Conservation (phyloP, 2,113 vertebrate genomes). For the Natator depressus region DNA sequence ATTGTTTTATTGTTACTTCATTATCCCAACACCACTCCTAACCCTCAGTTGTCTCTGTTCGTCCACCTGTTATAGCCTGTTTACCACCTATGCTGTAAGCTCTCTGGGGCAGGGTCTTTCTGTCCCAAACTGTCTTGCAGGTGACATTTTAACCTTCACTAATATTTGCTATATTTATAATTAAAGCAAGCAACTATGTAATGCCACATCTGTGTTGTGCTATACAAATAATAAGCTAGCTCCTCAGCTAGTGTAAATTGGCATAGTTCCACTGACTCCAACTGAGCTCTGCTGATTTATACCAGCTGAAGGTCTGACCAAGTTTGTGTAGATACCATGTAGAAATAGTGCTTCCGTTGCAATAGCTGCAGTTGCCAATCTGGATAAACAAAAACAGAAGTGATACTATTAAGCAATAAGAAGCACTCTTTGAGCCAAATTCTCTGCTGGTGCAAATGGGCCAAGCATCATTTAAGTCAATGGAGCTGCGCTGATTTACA, state of each 20-base stretch:
- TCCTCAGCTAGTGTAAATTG: not conserved
- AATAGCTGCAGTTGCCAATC: too few species aligned
- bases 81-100: not conserved
- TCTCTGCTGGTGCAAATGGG: not conserved
- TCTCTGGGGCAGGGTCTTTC: not conserved
- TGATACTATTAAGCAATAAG: not conserved
- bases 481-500: fast-evolving
- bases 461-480: not conserved
- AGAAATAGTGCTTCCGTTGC: not conserved
- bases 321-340: not conserved
- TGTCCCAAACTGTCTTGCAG: not conserved
- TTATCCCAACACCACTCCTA: not conserved
- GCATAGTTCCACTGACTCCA: fast-evolving
- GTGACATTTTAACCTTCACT: not conserved
- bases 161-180: not conserved
- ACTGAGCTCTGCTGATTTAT: not conserved
- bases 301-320: not conserved
- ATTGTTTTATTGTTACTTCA: not conserved
- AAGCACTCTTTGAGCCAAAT: fast-evolving
- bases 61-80: not conserved
- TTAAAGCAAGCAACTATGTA: not conserved
- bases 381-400: not conserved
- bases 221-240: not conserved
- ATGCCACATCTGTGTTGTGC: not conserved
- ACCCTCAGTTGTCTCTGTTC: not conserved